phyloP scores from a whole-genome alignment of 2,797 vertebrate species.

The Mus caroli region DNA sequence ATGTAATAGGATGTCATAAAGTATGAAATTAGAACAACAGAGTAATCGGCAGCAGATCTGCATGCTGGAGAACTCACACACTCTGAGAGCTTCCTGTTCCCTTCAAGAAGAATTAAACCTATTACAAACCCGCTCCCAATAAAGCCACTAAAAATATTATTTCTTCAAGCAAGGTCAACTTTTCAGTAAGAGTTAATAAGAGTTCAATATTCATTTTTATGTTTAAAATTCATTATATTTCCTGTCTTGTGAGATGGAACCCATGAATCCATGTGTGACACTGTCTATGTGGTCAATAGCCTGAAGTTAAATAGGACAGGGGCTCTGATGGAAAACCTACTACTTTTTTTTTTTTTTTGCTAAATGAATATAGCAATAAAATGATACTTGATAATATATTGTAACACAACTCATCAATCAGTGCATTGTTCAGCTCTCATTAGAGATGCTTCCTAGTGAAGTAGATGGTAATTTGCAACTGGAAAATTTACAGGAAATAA shows the following conservation, averaged over 20 bases:
- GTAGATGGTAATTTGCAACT: not conserved
- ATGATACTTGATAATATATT: not conserved
- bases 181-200: not conserved
- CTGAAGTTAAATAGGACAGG: not conserved
- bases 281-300: not conserved
- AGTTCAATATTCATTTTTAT: not conserved
- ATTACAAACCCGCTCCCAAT: conserved; percentile 92
- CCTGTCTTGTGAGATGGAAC: not conserved
- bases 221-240: not conserved
- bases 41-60: conserved; percentile 56
- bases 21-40: conserved; percentile 86
- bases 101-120: conserved; percentile 93
- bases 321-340: not conserved
- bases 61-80: conserved; percentile 91
- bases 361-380: not conserved
- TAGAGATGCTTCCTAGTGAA: not conserved
- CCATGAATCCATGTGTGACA: not conserved
- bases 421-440: not conserved
- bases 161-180: not conserved
- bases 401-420: not conserved
- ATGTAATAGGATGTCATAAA: not conserved
- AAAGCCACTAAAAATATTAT: not conserved
- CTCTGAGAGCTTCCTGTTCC: conserved; percentile 92
- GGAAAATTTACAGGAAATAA: not conserved
- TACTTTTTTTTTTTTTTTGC: not conserved